Evolutionary conservation across 1,140 invertebrate genomes (phyloP).

Genomic region (Pseudomyrmex dendroicus): DNA sequence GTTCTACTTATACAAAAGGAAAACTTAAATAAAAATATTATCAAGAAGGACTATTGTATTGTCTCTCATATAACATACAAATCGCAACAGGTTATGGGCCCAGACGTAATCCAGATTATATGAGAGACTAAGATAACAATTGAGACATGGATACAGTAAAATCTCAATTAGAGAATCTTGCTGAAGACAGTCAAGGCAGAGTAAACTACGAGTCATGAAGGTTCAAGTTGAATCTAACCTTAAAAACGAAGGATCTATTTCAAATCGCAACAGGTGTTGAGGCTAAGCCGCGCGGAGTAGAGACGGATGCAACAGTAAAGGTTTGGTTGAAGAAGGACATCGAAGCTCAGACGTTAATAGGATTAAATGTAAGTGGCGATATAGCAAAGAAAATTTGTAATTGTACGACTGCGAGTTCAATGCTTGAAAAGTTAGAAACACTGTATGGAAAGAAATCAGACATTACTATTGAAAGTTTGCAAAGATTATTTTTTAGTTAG

Average conservation of each 20-base stretch:
- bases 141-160: constrained; percentile 48
- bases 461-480: constrained; percentile 53
- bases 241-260: constrained; percentile 50
- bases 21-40: no score
- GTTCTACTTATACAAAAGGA: no score
- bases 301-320: constrained; percentile 3
- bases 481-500: constrained; percentile 65
- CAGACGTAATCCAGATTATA: no score
- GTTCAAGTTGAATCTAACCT: constrained; percentile 58
- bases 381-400: constrained; percentile 66
- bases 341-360: constrained; percentile 66
- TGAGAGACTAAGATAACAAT: no score
- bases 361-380: constrained; percentile 66
- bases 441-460: constrained; percentile 67
- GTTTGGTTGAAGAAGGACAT: constrained; percentile 65
- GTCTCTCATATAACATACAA: no score
- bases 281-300: not conserved
- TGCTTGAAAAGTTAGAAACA: constrained; percentile 61
- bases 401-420: constrained; percentile 54
- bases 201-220: constrained; percentile 61
- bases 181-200: constrained; percentile 41
- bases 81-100: no score
- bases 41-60: no score
- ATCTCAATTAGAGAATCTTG: constrained; percentile 54
- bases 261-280: not conserved